These are phyloP conservation scores for Aelia acuminata DNA, from an alignment of 2,888 invertebrate genomes.

Conservation along the genomic window DNA sequence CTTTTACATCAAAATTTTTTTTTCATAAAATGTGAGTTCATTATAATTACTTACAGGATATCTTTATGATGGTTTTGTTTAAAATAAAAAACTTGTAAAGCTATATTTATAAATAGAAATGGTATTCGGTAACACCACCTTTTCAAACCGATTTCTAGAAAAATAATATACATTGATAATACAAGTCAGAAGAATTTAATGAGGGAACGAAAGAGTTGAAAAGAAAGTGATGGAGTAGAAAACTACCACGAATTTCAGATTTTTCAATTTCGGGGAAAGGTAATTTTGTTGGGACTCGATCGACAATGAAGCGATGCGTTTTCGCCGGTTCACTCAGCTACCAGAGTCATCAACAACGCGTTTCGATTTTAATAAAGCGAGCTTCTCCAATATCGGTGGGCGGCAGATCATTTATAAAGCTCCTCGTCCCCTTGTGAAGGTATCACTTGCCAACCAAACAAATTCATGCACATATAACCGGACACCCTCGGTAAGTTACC, in stretches of 20 bases:
- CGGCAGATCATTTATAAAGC: background rate
- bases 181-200: background rate
- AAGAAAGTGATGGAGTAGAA: background rate
- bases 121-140: too few species aligned
- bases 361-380: constrained; percentile 2
- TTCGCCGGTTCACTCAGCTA: background rate
- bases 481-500: background rate
- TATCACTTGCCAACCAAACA: background rate
- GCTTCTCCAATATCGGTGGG: background rate
- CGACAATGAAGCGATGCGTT: background rate
- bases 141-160: too few species aligned
- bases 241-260: background rate
- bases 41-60: too few species aligned
- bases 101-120: too few species aligned
- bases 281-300: background rate
- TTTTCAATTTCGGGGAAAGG: background rate
- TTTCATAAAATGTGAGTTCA: too few species aligned
- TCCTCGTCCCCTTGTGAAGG: background rate
- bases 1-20: too few species aligned
- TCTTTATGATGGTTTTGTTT: too few species aligned
- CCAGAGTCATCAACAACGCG: background rate
- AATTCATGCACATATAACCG: background rate
- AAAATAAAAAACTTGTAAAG: too few species aligned
- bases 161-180: background rate
- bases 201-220: background rate